Evolutionary conservation across 2,797 vertebrate genomes (phyloP), one percentile per base, ranked within the genome.

Genomic region (Gymnocypris eckloni): DNA sequence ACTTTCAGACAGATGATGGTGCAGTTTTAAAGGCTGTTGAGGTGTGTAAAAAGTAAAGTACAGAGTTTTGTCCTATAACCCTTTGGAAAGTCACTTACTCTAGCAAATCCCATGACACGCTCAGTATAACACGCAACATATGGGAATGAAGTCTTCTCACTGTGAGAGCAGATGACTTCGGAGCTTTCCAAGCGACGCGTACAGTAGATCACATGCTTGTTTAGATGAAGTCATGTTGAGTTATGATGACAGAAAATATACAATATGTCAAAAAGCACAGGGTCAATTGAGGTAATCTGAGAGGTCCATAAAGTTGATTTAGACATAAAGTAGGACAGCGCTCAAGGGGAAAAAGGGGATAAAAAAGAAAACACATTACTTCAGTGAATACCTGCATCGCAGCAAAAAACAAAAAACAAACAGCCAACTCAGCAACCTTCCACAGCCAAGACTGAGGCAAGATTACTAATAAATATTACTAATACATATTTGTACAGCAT

Each of bases 371-470:
- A 85, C 59, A 90, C 88, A 92, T 92, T 87, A 87, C 86, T 89
- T 89, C 85, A 87, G 79, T 87, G 87, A 92, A 92, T 90, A 90
- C 91, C 90, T 92, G 89, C 86, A 90, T 41, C 85, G 4, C 91
- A 90, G 92, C 91, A 92, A 72, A 90, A 75, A 89, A 33, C 33
- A 33, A 90, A 90, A 82, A 15, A 61, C 39, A 52, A 70, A 92
- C 88, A 90, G 87, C 86, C 41, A 77, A 91, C 88, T 95, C 93
- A 94, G 93, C 94, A 95, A 73, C 91, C 88, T 86, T 48, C 12
- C 77, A n/a, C 64, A 84, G 89, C 90, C 89, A 28, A 88, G 89
- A 71, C 91, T 86, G 87, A 91, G 86, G 79, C 86, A 87, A 87
- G 87, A 92, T 92, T 91, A 91, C 89, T 88, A 87, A 81, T 87